Evolutionary conservation across 2,113 vertebrate species (phyloP).

Genomic region (Alces alces): DNA sequence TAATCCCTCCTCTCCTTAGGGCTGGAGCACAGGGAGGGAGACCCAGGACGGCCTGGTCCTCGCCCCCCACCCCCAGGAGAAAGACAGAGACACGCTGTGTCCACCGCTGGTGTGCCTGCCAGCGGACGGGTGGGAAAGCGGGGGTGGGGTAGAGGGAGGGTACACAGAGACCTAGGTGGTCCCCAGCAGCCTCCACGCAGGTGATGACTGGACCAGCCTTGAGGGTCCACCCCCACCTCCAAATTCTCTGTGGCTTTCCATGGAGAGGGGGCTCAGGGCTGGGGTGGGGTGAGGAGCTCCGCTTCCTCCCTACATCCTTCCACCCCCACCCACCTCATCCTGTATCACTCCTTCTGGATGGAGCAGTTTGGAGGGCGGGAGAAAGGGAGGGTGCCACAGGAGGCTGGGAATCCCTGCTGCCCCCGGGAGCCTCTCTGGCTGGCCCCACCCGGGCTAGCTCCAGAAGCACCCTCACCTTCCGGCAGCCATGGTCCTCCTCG

Average conservation of each 20-base stretch:
- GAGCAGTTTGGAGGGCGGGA: not conserved
- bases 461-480: slow-evolving; percentile 83
- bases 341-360: not conserved
- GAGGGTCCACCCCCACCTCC: not conserved
- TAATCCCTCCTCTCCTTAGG: not conserved
- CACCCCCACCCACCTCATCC: not conserved
- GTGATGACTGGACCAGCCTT: not conserved
- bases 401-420: not conserved
- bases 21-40: not conserved
- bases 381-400: fast-evolving
- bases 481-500: slow-evolving; percentile 89
- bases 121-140: no score
- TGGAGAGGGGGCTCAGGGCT: not conserved
- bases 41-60: not conserved
- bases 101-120: not conserved
- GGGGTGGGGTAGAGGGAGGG: not conserved
- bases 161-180: not conserved
- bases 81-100: not conserved
- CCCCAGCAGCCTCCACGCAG: not conserved
- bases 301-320: not conserved
- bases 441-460: not conserved
- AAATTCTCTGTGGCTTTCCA: not conserved
- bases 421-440: not conserved
- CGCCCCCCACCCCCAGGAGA: not conserved
- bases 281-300: not conserved